Evolutionary conservation across 2,113 vertebrate genomes (phyloP).

Genomic region (Plestiodon gilberti): DNA sequence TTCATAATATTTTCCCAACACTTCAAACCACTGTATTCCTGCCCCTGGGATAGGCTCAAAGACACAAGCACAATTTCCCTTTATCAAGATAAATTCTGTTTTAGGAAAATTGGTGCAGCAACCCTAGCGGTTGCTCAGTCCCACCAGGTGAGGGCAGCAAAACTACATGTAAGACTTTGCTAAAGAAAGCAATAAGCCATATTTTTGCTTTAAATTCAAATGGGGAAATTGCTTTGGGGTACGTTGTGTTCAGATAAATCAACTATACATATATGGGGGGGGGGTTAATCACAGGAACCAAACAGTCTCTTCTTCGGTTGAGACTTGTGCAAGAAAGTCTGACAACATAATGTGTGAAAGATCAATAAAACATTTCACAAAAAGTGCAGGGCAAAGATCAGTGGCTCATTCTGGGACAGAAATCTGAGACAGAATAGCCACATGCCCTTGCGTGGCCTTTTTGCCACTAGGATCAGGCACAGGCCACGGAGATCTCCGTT

Average conservation of each 20-base stretch:
- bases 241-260: slow-evolving; percentile 62
- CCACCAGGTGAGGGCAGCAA: slow-evolving; percentile 79
- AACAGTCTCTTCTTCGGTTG: slow-evolving; percentile 60
- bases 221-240: slow-evolving; percentile 57
- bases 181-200: not conserved
- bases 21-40: not conserved
- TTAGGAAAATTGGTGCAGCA: not conserved
- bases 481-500: not conserved
- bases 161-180: slow-evolving; percentile 42
- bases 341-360: slow-evolving; percentile 65
- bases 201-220: slow-evolving; percentile 50
- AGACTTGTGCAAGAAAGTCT: slow-evolving; percentile 54
- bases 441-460: not conserved
- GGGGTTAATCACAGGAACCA: slow-evolving; percentile 56
- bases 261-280: slow-evolving; percentile 66
- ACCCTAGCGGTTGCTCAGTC: slow-evolving; percentile 23
- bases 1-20: not conserved
- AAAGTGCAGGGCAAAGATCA: not conserved
- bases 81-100: not conserved
- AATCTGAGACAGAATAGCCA: not conserved
- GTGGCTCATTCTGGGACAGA: not conserved
- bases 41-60: not conserved
- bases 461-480: not conserved
- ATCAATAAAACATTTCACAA: not conserved
- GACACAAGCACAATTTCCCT: not conserved